Percentiles rank a stretch among this genome's conserved stretches.
Evolutionary conservation across 2,797 vertebrate species (phyloP).

Genomic region (Neostethus bicornis): DNA sequence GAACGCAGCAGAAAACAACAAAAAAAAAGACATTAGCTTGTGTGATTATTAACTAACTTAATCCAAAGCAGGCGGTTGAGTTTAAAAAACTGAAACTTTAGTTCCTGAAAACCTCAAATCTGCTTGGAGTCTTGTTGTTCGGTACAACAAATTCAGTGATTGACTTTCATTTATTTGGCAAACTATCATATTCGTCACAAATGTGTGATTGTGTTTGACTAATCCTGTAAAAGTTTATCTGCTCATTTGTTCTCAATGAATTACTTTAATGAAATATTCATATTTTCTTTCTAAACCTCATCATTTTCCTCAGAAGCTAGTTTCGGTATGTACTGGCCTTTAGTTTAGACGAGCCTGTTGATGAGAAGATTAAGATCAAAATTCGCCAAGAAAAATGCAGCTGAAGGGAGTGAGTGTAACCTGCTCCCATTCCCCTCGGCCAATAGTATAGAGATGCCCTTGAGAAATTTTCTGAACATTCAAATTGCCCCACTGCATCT

Average conservation of each 20-base stretch:
- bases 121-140: background rate
- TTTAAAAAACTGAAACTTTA: background rate
- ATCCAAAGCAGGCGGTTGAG: background rate
- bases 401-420: constrained; percentile 36
- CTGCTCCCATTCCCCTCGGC: constrained; percentile 33
- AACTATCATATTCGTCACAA: too few species aligned
- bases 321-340: constrained; percentile 20
- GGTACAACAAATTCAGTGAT: background rate
- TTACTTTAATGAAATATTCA: constrained; percentile 11
- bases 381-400: constrained; percentile 52
- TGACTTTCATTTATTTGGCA: background rate
- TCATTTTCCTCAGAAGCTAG: constrained; percentile 30
- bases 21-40: background rate
- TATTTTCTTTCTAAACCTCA: constrained; percentile 25
- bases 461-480: constrained; percentile 49
- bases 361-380: constrained; percentile 33
- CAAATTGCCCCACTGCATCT: constrained; percentile 56
- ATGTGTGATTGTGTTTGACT: background rate
- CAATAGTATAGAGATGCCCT: constrained; percentile 56
- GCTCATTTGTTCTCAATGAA: constrained; percentile 5
- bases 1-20: too few species aligned
- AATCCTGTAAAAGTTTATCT: background rate
- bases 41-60: background rate
- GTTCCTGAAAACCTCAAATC: background rate
- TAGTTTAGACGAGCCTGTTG: constrained; percentile 32